A percentile compares a stretch with the other conserved stretches of the same genome.
Evolutionary conservation across 1,140 invertebrate species (phyloP).

Genomic region (Tetramorium simillimum): DNA sequence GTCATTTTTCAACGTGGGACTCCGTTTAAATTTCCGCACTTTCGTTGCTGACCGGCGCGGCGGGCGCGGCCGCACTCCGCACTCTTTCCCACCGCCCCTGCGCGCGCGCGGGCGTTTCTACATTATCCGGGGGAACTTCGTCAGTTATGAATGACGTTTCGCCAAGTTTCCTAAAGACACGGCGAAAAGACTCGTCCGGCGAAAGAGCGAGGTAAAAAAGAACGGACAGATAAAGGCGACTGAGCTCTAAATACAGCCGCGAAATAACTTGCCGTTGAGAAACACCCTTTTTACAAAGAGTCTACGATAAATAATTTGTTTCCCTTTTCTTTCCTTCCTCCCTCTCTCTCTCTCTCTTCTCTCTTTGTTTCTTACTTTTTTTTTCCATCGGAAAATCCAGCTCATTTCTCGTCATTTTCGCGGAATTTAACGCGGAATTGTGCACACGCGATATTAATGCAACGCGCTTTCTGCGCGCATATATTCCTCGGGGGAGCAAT

Average conservation of each 20-base stretch:
- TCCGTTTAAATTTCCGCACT: constrained; percentile 48
- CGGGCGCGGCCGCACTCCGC: constrained; percentile 11
- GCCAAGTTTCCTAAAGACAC: constrained; percentile 49
- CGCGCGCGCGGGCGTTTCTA: neutral
- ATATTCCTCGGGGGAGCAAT: constrained; percentile 29
- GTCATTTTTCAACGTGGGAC: constrained; percentile 46
- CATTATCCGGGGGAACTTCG: constrained; percentile 51
- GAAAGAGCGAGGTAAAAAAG: constrained; percentile 12
- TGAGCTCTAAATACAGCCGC: constrained; percentile 37
- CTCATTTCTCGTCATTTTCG: constrained; percentile 45
- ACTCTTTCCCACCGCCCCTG: constrained; percentile 1
- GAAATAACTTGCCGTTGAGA: constrained; percentile 39
- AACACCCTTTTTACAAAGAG: neutral
- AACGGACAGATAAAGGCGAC: neutral
- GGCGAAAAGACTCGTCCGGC: constrained; percentile 5
- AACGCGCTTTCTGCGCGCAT: neutral
- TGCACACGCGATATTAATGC: constrained; percentile 27
- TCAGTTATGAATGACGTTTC: constrained; percentile 59
- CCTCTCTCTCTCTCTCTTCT: neutral
- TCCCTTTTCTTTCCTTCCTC: neutral
- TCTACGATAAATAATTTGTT: constrained; percentile 53
- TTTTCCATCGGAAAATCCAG: constrained; percentile 20
- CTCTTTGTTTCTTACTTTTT: neutral
- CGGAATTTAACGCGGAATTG: constrained; percentile 37
- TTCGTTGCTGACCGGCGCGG: constrained; percentile 12